These are phyloP conservation scores for Brachynemurus nebulosus DNA, from an alignment of 2,888 invertebrate genomes.

Conservation along the genomic window DNA sequence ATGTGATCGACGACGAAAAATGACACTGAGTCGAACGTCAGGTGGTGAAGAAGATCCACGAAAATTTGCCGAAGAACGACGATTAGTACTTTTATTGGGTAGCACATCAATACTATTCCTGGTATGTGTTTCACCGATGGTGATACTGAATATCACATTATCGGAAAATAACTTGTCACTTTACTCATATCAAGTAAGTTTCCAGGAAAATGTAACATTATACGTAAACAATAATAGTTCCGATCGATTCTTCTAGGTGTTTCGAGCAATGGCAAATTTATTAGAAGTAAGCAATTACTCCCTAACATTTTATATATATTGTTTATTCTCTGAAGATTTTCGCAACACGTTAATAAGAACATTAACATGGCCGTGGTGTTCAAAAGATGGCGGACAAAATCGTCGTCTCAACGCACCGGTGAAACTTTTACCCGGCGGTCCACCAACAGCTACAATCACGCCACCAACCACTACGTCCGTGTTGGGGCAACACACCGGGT, in stretches of 20 bases:
- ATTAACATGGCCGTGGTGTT: constrained; percentile 41
- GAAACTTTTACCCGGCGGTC: constrained; percentile 5
- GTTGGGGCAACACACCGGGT: not conserved
- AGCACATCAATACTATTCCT: constrained; percentile 53
- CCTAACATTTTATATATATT: constrained; percentile 66
- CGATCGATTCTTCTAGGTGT: constrained; percentile 46
- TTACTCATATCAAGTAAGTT: constrained; percentile 47
- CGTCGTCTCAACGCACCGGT: not conserved
- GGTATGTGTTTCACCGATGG: constrained; percentile 57
- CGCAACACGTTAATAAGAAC: constrained; percentile 51
- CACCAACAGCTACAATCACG: constrained; percentile 5
- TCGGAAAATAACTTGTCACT: constrained; percentile 44
- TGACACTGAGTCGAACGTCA: constrained; percentile 42
- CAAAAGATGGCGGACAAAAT: constrained; percentile 23
- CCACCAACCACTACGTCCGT: constrained; percentile 8
- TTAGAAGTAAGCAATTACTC: constrained; percentile 64
- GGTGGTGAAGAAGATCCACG: constrained; percentile 44
- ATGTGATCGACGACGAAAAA: constrained; percentile 47
- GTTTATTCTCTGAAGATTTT: constrained; percentile 63
- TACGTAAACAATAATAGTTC: too few species aligned
- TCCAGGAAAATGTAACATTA: too few species aligned
- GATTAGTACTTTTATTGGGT: constrained; percentile 47
- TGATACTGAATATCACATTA: constrained; percentile 51
- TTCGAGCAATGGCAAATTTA: constrained; percentile 55
- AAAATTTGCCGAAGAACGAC: constrained; percentile 52